Base-by-base conservation (phyloP, 2,888 invertebrate species). In the Drosophila suboccidentalis region DNA sequence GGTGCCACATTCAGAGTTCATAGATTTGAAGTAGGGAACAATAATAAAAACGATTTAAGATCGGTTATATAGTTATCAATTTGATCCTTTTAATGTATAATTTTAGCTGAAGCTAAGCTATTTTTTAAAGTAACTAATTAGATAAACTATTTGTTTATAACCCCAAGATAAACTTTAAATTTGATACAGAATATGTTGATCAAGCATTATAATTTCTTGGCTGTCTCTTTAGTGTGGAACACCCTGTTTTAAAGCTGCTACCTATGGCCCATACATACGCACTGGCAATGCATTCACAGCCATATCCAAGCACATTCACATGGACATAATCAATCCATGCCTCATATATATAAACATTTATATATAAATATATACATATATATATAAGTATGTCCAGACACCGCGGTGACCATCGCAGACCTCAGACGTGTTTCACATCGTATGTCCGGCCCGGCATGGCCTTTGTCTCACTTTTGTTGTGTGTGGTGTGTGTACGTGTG, bases 361-460 rank as follows among this genome's bases (percentile, higher is more conserved):
- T 38, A 66, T 53, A 38, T 43, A 26, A 10, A 36, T 59, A 34
- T 51, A 53, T 51, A 41, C 49, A 34, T 46, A 53, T 43, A 22
- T 49, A 53, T 47, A 41, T 54, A 32, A 41, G 47, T 47, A 22
- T 49, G 47, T 59, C 54, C 78, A 78, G 78, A 78, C 61, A 69
- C 43, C 68, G 46, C 58, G 50, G 51, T 78, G 78, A 61, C 74
- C 74, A 76, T 77, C 72, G 70, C 64, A 54, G 69, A 49, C 66
- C 78, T 70, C 55, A 69, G 74, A 63, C 76, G 60, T 61, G 54
- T 73, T 71, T 70, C 62, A 61, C 39, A 59, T 59, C 26, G 49
- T 49, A 71, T 77, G 72, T 77, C 77, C 78, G 68, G 60, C 47
- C 59, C 59, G 67, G 36, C 32, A 49, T 71, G 75, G 67, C 76